phyloP scores from a whole-genome alignment of 1,140 invertebrate genomes.

The Nasonia longicornis region DNA sequence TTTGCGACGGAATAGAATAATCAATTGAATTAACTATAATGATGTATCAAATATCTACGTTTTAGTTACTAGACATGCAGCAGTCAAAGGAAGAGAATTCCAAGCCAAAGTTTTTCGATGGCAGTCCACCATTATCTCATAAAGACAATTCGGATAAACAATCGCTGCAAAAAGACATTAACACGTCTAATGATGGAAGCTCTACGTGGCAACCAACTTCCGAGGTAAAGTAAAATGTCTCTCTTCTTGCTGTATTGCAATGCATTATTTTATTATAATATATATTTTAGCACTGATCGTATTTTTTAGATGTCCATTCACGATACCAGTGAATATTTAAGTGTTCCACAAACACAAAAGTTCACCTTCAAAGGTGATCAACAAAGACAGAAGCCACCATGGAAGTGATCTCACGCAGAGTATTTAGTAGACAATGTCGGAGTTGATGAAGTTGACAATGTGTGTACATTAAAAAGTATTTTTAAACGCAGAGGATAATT shows the following conservation, averaged over 20 bases:
- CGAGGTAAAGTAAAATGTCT: slow-evolving; percentile 52
- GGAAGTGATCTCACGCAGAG: slow-evolving; percentile 59
- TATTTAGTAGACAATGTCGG: slow-evolving; percentile 47
- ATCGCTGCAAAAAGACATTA: slow-evolving; percentile 61
- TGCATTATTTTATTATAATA: slow-evolving; percentile 5
- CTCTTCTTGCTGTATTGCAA: not conserved
- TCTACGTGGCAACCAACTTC: slow-evolving; percentile 58
- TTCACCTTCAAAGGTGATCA: slow-evolving; percentile 53
- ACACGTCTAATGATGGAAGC: slow-evolving; percentile 60
- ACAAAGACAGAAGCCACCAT: slow-evolving; percentile 61
- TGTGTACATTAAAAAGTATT: slow-evolving; percentile 44
- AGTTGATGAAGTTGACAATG: slow-evolving; percentile 55
- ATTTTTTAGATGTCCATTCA: slow-evolving; percentile 51
- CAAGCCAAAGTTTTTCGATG: slow-evolving; percentile 50
- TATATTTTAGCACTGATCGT: not conserved
- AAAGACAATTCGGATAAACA: slow-evolving; percentile 63
- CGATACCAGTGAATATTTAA: slow-evolving; percentile 58
- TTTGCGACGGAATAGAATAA: not conserved
- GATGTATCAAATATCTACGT: slow-evolving; percentile 31
- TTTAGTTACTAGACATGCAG: slow-evolving; percentile 64
- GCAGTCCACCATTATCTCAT: slow-evolving; percentile 55
- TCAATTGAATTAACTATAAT: slow-evolving; percentile 1
- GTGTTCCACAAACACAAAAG: slow-evolving; percentile 60
- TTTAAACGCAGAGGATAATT: slow-evolving; percentile 35
- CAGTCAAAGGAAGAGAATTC: slow-evolving; percentile 55